Base-by-base conservation (phyloP, 2,113 vertebrate species). In the Epinephelus moara region DNA sequence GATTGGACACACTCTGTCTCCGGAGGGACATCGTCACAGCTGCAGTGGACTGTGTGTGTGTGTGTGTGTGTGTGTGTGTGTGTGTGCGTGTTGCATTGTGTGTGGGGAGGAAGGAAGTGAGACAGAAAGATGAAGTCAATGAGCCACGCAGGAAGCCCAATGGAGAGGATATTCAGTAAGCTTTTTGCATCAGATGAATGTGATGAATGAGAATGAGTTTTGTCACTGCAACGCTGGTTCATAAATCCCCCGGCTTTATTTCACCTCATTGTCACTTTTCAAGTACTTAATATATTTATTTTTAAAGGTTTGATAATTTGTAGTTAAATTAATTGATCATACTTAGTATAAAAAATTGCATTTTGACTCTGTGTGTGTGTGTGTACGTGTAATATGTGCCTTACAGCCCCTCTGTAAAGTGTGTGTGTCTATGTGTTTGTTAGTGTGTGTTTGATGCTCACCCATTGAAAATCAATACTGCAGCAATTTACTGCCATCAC, bases 1-100 rank as follows among this genome's bases (percentile, higher is more conserved):
- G 88, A 92, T 88, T 89, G 91, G 92, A 93, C 91, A 92, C 91
- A 91, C 85, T 89, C 33, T 9, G 67, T 91, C 89, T 91, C 90
- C 79, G 62, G 87, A 85, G 91, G 81, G 73, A 88, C 87, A 60
- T 84, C 47, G 80, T 85, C 80, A 89, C 87, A 91, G 84, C 84
- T 91, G 92, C 84, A 85, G 70, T 75, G 80, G 64, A 80, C 72
- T 78, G 37, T 66, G 53, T 74, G 71, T 81, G 37, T 74, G 50
- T 80, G 64, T 45, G 25, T 77, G 55, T 74, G 57, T 69, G 59
- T 55, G 60, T 55, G 60, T 27, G 23, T 23, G 50, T 18, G 33
- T 45, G 23, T 18, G 33, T 45, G 23, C 14, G 33, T 45, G 23
- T 79, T 70, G 40, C 6, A 57, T 63, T 79, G 63, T 70, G 52